These are phyloP conservation scores for Agapostemon virescens DNA, from an alignment of 2,888 invertebrate species.

Conservation along the genomic window DNA sequence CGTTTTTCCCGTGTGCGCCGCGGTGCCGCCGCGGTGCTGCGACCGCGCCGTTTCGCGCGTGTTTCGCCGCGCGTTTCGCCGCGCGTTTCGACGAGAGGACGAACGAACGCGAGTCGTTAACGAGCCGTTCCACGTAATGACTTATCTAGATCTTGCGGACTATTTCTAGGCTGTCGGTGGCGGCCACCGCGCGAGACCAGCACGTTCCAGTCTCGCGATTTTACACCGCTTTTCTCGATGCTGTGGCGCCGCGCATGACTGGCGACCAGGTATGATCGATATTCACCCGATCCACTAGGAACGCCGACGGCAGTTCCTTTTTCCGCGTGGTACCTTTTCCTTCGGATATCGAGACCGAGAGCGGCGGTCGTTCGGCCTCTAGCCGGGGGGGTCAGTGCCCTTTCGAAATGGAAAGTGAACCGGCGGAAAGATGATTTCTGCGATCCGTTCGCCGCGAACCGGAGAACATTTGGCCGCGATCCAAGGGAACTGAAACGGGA, in stretches of 20 bases:
- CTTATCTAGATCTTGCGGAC: constrained; percentile 59
- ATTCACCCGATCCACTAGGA: constrained; percentile 23
- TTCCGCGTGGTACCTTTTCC: constrained; percentile 9
- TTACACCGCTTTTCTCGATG: constrained; percentile 26
- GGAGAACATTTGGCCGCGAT: constrained; percentile 55
- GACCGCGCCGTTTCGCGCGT: background rate
- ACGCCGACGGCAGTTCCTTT: background rate
- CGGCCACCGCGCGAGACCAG: constrained; percentile 35
- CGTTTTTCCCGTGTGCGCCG: constrained; percentile 26
- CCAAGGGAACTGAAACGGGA: constrained; percentile 61
- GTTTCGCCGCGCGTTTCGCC: too few relatives aligned
- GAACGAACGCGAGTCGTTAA: constrained; percentile 31
- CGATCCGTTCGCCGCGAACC: background rate
- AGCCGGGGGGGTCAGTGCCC: background rate
- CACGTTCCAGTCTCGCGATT: constrained; percentile 38
- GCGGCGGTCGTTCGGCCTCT: background rate
- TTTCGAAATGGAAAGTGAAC: constrained; percentile 27
- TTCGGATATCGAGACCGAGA: background rate
- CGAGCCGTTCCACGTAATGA: constrained; percentile 57
- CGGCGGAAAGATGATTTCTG: background rate
- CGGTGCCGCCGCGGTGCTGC: background rate
- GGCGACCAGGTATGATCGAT: constrained; percentile 33
- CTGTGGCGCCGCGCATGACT: constrained; percentile 24
- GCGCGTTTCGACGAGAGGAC: background rate
- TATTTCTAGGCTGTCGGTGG: constrained; percentile 52